phyloP scores from a whole-genome alignment of 2,797 vertebrate species.

The Rhodeus uyekii region DNA sequence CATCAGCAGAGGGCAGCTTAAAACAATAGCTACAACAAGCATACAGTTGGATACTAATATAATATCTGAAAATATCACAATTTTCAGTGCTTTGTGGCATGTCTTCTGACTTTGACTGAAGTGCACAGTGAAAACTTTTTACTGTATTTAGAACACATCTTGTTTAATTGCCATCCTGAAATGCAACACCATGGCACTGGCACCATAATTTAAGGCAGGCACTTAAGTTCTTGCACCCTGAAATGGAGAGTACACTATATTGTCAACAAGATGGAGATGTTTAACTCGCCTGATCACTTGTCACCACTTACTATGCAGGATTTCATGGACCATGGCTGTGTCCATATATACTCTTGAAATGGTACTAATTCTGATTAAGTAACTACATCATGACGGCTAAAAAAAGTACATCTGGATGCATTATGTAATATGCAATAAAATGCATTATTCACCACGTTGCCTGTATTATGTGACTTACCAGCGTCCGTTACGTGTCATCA shows the following conservation, averaged over 20 bases:
- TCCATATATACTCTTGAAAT: background rate
- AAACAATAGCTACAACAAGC: background rate
- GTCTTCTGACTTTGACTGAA: background rate
- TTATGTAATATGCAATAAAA: background rate
- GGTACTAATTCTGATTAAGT: background rate
- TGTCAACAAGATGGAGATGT: conserved; percentile 2
- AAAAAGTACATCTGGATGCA: background rate
- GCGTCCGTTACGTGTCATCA: background rate
- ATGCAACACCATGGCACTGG: background rate
- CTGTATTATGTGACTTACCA: background rate
- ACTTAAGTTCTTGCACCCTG: background rate
- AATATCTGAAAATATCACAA: too few species aligned
- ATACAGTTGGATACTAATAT: background rate
- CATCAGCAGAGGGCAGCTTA: background rate
- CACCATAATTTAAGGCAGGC: background rate
- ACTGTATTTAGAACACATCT: background rate
- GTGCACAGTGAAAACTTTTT: background rate
- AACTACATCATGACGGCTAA: background rate
- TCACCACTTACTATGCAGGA: background rate
- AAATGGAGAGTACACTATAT: background rate
- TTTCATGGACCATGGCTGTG: background rate
- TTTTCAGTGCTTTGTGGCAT: background rate
- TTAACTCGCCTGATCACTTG: background rate
- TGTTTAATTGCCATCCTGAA: background rate
- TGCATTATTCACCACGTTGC: background rate